Evolutionary conservation across 2,888 invertebrate species (phyloP).

Genomic region (Dasypolia templi): DNA sequence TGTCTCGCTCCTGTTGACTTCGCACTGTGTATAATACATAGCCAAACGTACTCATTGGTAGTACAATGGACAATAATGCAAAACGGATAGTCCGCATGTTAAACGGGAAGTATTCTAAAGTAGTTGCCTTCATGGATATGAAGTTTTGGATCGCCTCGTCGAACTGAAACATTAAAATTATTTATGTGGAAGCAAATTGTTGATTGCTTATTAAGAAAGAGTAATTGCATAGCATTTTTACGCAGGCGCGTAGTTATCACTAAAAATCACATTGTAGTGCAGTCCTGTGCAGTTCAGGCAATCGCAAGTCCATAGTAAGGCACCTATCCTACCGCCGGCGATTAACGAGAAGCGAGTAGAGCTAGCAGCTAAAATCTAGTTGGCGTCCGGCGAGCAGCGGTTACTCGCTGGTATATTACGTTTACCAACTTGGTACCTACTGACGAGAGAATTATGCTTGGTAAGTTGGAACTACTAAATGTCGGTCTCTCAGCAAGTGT

Average conservation of each 20-base stretch:
- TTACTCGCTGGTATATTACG: neutral
- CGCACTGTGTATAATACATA: conserved; percentile 88
- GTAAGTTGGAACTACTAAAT: no score
- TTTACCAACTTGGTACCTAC: no score
- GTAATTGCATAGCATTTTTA: neutral
- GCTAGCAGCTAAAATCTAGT: neutral
- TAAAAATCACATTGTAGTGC: neutral
- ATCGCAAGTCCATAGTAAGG: neutral
- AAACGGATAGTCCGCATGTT: conserved; percentile 86
- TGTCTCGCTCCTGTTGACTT: conserved; percentile 86
- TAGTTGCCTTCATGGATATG: conserved; percentile 91
- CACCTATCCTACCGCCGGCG: neutral
- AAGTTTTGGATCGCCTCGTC: conserved; percentile 94
- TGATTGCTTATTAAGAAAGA: neutral
- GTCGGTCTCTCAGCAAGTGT: neutral
- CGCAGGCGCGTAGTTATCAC: neutral
- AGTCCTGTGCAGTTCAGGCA: neutral
- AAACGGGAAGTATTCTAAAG: conserved; percentile 92
- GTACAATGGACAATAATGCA: conserved; percentile 84
- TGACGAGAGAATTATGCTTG: no score
- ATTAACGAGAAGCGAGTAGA: neutral
- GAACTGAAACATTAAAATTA: conserved; percentile 90
- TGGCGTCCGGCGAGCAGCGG: no score
- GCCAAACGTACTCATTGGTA: conserved; percentile 89
- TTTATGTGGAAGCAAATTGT: neutral